These are phyloP conservation scores for Thunnus thynnus DNA, from an alignment of 2,113 vertebrate genomes.

Conservation along the genomic window DNA sequence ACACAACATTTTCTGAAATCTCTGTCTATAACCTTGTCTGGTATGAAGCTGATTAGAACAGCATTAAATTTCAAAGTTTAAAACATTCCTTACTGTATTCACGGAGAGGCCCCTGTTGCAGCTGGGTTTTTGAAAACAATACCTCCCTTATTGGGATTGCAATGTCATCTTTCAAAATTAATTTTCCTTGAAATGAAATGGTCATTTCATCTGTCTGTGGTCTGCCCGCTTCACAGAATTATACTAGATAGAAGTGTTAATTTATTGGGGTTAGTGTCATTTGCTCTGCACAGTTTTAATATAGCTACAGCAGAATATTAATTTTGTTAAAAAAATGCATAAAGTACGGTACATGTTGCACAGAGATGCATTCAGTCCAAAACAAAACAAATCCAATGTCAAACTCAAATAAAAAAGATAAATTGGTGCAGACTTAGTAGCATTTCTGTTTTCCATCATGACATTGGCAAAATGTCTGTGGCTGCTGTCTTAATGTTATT, in stretches of 20 bases:
- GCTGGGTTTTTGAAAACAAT: slow-evolving; percentile 73
- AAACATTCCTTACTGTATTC: slow-evolving; percentile 47
- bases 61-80: slow-evolving; percentile 33
- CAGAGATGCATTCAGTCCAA: not conserved
- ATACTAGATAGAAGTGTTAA: not conserved
- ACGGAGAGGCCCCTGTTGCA: slow-evolving; percentile 36
- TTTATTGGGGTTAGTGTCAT: not conserved
- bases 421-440: not conserved
- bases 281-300: not conserved
- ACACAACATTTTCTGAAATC: not conserved
- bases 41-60: slow-evolving; percentile 32
- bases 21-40: slow-evolving; percentile 10
- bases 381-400: not conserved
- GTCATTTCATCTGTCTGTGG: slow-evolving; percentile 9
- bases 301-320: not conserved
- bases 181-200: slow-evolving; percentile 50
- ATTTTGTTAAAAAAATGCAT: not conserved
- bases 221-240: not conserved
- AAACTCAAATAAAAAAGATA: not conserved
- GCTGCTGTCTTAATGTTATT: not conserved
- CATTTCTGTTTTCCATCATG: slow-evolving; percentile 5
- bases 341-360: not conserved
- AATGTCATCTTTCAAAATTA: slow-evolving; percentile 44
- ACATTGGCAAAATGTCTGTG: not conserved
- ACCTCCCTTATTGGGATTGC: slow-evolving; percentile 51